A percentile compares a stretch with the other conserved stretches of the same genome.
phyloP scores from a whole-genome alignment of 2,888 invertebrate species.

The Stenodema calcarata region DNA sequence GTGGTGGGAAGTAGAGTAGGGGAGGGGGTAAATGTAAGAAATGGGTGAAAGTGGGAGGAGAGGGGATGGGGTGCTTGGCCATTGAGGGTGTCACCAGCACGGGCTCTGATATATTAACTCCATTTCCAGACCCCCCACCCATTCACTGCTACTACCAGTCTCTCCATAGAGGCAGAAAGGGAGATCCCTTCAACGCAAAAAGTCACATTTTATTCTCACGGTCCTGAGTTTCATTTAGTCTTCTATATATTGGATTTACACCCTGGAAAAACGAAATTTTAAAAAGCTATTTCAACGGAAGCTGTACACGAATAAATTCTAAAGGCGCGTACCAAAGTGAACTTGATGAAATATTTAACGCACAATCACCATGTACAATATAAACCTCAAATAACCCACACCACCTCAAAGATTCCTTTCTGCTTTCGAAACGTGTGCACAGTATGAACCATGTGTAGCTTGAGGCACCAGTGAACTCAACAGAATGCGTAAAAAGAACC shows the following conservation, averaged over 20 bases:
- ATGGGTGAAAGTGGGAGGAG: slow-evolving; percentile 16
- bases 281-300: not conserved
- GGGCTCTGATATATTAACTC: slow-evolving; percentile 61
- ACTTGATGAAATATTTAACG: no score
- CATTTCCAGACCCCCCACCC: slow-evolving; percentile 56
- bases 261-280: not conserved
- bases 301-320: no score
- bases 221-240: not conserved
- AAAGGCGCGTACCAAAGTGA: no score
- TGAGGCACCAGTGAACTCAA: no score
- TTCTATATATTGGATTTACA: not conserved
- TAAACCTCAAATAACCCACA: no score
- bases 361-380: no score
- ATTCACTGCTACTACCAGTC: slow-evolving; percentile 28
- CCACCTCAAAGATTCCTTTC: no score
- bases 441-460: no score
- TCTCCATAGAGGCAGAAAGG: slow-evolving; percentile 10
- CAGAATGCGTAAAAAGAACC: no score
- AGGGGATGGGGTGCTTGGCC: slow-evolving; percentile 48
- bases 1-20: slow-evolving; percentile 9
- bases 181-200: slow-evolving; percentile 48
- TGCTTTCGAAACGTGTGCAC: no score
- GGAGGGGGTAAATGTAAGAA: slow-evolving; percentile 47
- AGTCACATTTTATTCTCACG: slow-evolving; percentile 46
- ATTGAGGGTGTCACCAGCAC: slow-evolving; percentile 61